Evolutionary conservation across 2,113 vertebrate species (phyloP), one percentile per base, ranked within the genome.

Genomic region (Dendropsophus ebraccatus): DNA sequence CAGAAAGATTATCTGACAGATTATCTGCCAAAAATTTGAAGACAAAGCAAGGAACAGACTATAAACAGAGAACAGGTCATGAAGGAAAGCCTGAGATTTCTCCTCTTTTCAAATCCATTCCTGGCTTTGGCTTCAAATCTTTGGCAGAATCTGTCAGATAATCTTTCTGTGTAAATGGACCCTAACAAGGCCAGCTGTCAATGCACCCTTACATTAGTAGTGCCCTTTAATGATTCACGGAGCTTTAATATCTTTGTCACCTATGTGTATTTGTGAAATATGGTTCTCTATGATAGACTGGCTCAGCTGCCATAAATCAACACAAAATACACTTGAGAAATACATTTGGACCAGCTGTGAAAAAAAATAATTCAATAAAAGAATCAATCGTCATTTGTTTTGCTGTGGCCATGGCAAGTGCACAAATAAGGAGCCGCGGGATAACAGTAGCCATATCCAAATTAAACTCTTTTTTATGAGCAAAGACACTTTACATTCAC

Each of bases 371-470:
- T 56, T 70, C 74, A 70, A 85, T 52, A 41, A 41, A n/a, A 85
- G 65, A 79, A 70, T 70, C 74, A 70, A 85, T 52, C 79, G 50
- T 21, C 10, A 58, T 80, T 86, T 80, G 75, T 79, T 67, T 45
- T 28, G 56, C 30, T 79, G 49, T 47, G 35, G 56, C 28, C 35
- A 70, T 37, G 25, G 32, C 49, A 85, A 14, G 25, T 21, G 49
- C 30, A 41, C 23, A 79, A 30, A 28, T 56, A 50, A 56, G 6
- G 11, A 79, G 50, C 16, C 35, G 23, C 5, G 28, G 49, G 5
- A 56, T 70, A 28, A 50, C 13, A 79, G 21, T 25, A 37, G 65
- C 28, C 47, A 54, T 54, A 73, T n/a, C 6, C 35, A 12, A 58
- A 73, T 35, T 7, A 41, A 16, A n/a, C n/a, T n/a, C n/a, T 5